Evolutionary conservation across 2,888 invertebrate genomes (phyloP).

Genomic region (Xanthorhoe spadicearia): DNA sequence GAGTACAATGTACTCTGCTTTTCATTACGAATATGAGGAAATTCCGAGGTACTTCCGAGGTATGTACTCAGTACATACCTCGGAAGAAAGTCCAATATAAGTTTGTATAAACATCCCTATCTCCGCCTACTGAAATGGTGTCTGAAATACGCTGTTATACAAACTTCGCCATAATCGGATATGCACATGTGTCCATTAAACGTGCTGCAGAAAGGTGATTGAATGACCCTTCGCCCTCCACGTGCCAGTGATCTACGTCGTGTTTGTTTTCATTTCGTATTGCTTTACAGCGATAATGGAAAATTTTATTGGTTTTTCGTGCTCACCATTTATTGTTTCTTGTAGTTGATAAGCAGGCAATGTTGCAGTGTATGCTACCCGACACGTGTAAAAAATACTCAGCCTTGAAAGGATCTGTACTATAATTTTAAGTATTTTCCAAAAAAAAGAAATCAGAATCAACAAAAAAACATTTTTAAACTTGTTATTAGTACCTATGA

Average conservation of each 20-base stretch:
- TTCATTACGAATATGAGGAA: no score
- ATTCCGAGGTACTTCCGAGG: no score
- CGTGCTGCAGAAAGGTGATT: constrained; percentile 47
- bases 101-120: not conserved
- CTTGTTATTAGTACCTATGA: no score
- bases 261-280: constrained; percentile 64
- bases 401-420: not conserved
- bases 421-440: not conserved
- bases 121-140: constrained; percentile 2
- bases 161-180: constrained; percentile 29
- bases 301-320: constrained; percentile 73
- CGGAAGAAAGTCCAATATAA: not conserved
- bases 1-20: no score
- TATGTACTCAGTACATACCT: no score
- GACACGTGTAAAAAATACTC: constrained; percentile 57
- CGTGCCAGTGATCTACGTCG: constrained; percentile 58
- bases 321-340: constrained; percentile 66
- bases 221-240: constrained; percentile 53
- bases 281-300: constrained; percentile 64
- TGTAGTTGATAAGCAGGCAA: constrained; percentile 66
- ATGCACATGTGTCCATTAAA: constrained; percentile 34
- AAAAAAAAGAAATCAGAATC: no score
- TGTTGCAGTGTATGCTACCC: constrained; percentile 48
- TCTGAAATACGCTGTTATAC: constrained; percentile 18
- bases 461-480: no score